phyloP scores from a whole-genome alignment of 1,140 invertebrate genomes.

The Macrosteles quadrilineatus region DNA sequence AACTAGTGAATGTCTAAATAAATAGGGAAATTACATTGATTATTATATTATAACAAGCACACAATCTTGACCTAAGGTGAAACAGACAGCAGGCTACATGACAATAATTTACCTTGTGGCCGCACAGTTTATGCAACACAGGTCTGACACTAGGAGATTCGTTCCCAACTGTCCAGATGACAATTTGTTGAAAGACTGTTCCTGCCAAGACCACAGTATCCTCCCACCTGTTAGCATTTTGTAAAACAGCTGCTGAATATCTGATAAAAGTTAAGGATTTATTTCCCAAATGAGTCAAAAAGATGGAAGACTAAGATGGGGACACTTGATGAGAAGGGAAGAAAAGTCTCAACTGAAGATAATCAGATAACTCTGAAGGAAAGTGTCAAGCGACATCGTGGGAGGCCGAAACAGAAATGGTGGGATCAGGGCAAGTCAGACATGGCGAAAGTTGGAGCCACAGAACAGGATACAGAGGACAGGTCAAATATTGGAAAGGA shows the following conservation, averaged over 20 bases:
- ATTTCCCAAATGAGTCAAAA: background rate
- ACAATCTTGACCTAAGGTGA: no score
- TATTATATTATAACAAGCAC: no score
- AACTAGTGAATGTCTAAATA: no score
- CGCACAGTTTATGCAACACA: constrained; percentile 43
- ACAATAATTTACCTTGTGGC: constrained; percentile 4
- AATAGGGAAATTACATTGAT: no score
- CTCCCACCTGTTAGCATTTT: background rate
- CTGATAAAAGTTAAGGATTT: background rate
- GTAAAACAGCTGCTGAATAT: background rate
- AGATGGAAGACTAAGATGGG: background rate
- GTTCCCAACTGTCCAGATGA: constrained; percentile 60
- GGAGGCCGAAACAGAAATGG: no score
- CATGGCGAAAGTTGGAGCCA: no score
- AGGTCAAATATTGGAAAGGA: no score
- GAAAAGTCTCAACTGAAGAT: background rate
- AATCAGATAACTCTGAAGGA: background rate
- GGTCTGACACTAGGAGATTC: constrained; percentile 59
- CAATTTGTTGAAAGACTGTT: constrained; percentile 67
- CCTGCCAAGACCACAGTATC: constrained; percentile 46
- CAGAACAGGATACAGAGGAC: no score
- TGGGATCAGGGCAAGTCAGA: no score
- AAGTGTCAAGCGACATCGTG: background rate
- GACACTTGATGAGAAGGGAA: background rate
- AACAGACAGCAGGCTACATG: no score